These are phyloP conservation scores for Bellardia bayeri DNA, from an alignment of 2,888 invertebrate genomes.

Conservation along the genomic window DNA sequence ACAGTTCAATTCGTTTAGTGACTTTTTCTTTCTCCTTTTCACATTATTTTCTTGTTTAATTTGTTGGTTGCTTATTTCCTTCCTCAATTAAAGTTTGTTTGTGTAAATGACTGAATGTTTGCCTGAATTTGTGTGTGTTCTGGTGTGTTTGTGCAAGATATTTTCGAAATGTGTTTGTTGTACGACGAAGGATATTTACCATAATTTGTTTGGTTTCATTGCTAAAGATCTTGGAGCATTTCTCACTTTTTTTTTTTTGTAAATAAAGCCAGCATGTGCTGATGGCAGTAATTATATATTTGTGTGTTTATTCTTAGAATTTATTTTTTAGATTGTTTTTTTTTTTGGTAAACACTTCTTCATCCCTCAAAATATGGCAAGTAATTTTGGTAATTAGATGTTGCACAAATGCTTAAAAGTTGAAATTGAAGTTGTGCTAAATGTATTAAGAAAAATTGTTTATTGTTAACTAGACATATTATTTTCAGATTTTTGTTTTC, in stretches of 20 bases:
- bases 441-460: not conserved
- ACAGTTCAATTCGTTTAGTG: slow-evolving; percentile 70
- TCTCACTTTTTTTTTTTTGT: slow-evolving; percentile 27
- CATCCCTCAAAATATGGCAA: slow-evolving; percentile 33
- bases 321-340: slow-evolving; percentile 22
- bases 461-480: not conserved
- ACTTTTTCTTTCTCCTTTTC: slow-evolving; percentile 19
- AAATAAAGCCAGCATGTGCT: slow-evolving; percentile 57
- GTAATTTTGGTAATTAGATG: slow-evolving; percentile 44
- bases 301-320: slow-evolving; percentile 31
- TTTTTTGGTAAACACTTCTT: not conserved
- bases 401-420: not conserved
- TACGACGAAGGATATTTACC: slow-evolving; percentile 43
- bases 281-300: slow-evolving; percentile 66
- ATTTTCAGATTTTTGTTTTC: too few relatives aligned
- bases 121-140: slow-evolving; percentile 22
- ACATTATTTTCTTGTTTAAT: slow-evolving; percentile 16
- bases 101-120: slow-evolving; percentile 31
- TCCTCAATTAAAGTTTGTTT: slow-evolving; percentile 61
- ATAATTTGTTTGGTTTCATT: slow-evolving; percentile 65
- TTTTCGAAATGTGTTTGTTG: slow-evolving; percentile 50
- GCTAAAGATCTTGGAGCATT: slow-evolving; percentile 50
- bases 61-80: slow-evolving; percentile 59
- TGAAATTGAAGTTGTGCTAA: not conserved
- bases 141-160: slow-evolving; percentile 31